Conservation (phyloP, 2,888 invertebrate species). For the Tipula helvola region DNA sequence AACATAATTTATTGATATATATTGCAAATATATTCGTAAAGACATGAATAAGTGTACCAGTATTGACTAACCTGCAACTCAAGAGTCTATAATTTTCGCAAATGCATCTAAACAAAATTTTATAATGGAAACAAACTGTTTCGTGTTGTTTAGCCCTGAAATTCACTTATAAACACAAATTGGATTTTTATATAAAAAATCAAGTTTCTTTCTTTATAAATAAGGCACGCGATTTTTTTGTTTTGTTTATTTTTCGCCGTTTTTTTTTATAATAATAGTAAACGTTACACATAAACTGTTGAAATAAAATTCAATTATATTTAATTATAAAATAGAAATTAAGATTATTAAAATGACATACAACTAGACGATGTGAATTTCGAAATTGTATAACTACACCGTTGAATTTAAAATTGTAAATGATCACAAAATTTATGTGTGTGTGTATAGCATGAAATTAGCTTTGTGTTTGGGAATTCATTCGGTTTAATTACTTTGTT, state of each 20-base stretch:
- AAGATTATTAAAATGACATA: not conserved
- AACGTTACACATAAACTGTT: not conserved
- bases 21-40: not conserved
- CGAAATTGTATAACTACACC: not conserved
- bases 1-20: not conserved
- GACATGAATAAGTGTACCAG: not conserved
- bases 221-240: not conserved
- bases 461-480: not conserved
- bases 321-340: not conserved
- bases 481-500: not conserved
- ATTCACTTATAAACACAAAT: not conserved
- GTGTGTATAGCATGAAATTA: not conserved
- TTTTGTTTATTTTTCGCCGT: not conserved
- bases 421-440: not conserved
- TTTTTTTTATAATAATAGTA: not conserved
- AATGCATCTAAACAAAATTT: too few species aligned
- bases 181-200: not conserved
- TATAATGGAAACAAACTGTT: not conserved
- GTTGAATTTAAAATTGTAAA: not conserved
- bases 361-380: not conserved
- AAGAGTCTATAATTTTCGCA: not conserved
- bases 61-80: not conserved
- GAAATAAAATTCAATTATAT: not conserved
- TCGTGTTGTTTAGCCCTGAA: not conserved
- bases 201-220: not conserved